phyloP scores from a whole-genome alignment of 2,888 invertebrate genomes.

The Andrena minutula region DNA sequence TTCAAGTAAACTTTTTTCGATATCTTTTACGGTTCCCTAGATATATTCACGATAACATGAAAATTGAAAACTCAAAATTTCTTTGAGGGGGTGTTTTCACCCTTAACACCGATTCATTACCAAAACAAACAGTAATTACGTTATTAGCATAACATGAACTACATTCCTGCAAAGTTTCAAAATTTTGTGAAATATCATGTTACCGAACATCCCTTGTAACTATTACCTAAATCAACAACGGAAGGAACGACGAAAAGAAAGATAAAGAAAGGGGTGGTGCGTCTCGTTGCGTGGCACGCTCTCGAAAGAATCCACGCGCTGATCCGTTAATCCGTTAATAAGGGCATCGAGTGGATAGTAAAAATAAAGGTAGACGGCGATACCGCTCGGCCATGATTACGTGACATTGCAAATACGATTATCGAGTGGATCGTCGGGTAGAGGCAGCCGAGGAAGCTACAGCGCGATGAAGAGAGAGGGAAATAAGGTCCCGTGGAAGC shows the following conservation, averaged over 20 bases:
- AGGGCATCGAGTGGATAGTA: constrained; percentile 44
- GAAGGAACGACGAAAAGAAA: not conserved
- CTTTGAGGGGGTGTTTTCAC: too few relatives aligned
- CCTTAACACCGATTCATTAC: too few relatives aligned
- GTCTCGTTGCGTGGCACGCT: not conserved
- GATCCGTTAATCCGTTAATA: constrained; percentile 69
- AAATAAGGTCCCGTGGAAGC: constrained; percentile 13
- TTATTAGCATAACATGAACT: too few relatives aligned
- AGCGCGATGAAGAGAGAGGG: not conserved
- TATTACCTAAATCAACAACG: not conserved
- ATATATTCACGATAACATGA: too few relatives aligned
- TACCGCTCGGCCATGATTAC: constrained; percentile 49
- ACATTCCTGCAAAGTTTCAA: too few relatives aligned
- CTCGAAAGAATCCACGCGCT: not conserved
- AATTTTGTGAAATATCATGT: too few relatives aligned
- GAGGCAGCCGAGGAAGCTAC: constrained; percentile 25
- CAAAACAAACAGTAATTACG: too few relatives aligned
- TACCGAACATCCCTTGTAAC: too few relatives aligned
- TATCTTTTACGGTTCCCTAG: too few relatives aligned
- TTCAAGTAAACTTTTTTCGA: too few relatives aligned
- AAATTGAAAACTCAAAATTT: too few relatives aligned
- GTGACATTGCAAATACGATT: constrained; percentile 58
- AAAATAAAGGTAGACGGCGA: constrained; percentile 39
- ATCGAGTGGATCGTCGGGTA: constrained; percentile 43
- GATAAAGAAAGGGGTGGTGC: not conserved